These are phyloP conservation scores for Drosophila teissieri DNA, from an alignment of 1,140 invertebrate species.

Conservation along the genomic window DNA sequence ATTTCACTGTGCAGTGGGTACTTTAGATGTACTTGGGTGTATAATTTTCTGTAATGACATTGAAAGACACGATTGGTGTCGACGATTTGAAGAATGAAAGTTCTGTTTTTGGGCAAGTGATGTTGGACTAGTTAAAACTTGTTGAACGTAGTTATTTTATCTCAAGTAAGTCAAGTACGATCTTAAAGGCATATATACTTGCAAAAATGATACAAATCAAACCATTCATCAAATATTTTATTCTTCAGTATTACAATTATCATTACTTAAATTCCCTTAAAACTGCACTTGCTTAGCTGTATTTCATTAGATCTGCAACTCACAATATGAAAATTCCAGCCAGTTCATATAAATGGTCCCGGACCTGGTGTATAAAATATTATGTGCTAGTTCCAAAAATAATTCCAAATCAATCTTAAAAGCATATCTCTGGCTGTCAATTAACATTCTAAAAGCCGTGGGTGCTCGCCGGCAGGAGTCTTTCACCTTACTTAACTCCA, in stretches of 20 bases:
- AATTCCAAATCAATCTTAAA: background rate
- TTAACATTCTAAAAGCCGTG: conserved; percentile 25
- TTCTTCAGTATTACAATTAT: too few relatives aligned
- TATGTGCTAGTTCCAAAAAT: background rate
- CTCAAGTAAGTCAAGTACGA: too few relatives aligned
- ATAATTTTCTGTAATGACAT: conserved; percentile 55
- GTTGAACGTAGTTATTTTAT: too few relatives aligned
- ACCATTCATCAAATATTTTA: too few relatives aligned
- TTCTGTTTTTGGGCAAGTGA: conserved; percentile 12
- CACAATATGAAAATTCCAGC: too few relatives aligned
- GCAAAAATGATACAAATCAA: too few relatives aligned
- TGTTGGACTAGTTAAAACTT: background rate
- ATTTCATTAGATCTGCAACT: too few relatives aligned
- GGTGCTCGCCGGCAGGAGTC: conserved; percentile 33
- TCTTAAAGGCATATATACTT: too few relatives aligned
- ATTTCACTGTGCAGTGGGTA: conserved; percentile 15
- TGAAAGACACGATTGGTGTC: conserved; percentile 26
- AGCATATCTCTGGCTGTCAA: conserved; percentile 1
- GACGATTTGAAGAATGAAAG: conserved; percentile 41
- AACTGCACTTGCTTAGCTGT: too few relatives aligned
- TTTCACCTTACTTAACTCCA: conserved; percentile 39
- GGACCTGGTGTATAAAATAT: background rate
- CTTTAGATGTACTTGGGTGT: conserved; percentile 27
- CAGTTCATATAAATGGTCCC: too few relatives aligned
- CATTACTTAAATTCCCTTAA: too few relatives aligned